Base-by-base conservation (phyloP, 2,888 invertebrate genomes). In the Eupithecia subfuscata region DNA sequence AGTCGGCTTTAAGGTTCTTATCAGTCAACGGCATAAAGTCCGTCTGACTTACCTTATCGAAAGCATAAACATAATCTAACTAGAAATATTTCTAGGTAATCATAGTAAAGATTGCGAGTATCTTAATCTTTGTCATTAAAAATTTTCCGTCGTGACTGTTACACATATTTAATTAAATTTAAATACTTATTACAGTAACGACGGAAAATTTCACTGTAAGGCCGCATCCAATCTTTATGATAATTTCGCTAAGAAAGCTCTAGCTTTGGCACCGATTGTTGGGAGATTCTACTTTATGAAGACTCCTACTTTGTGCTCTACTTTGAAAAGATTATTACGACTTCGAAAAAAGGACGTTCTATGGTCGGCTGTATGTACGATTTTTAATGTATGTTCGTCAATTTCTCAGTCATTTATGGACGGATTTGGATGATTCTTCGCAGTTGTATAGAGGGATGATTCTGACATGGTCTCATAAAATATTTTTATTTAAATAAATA, bases 41-140 rank as follows among this genome's bases (percentile, higher is more conserved):
- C 30, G 65, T 75, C 22, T 74, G 74, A 74, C 75, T 75, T 73
- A 73, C 40, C 72, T 79, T 80, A 80, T 81, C 79, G 69, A 69
- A 76, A 71, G 70, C 71, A 60, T 77, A 64, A 73, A 63, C 63
- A 60, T 71, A 75, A 75, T 76, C 78, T 73, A 43, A 43, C 30
- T 68, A 74, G 48, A 74, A 74, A 75, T 77, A 73, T 73, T 76
- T 67, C 14, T 69, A 76, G 67, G 25, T 37, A 43, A 40, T 34
- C 72, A 76, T 77, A 77, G 68, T 76, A 25, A 75, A 78, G 74
- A 79, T 75, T 79, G 74, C 48, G n/a, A 14, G 63, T 18, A 34
- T 22, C 48, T 70, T 77, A 77, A 80, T 78, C 76, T 78, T 75
- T 14, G 69, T 37, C 60, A 71, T 56, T 67, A 43, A 40, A 76